Evolutionary conservation across 2,113 vertebrate genomes (phyloP), one percentile per base, ranked within the genome.

Genomic region (Sakesphorus luctuosus): DNA sequence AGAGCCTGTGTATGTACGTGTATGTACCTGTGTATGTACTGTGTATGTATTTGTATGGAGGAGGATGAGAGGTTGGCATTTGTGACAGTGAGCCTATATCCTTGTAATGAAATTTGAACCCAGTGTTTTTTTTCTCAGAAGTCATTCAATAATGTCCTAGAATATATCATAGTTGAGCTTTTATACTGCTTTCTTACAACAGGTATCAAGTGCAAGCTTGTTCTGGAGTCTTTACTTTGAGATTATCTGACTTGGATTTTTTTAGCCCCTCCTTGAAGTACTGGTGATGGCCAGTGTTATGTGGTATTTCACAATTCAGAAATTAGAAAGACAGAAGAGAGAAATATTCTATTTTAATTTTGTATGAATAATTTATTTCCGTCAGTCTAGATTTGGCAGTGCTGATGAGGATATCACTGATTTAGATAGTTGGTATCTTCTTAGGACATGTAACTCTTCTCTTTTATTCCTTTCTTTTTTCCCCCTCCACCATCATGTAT

Each of bases 21-120:
- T n/a, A n/a, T n/a, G n/a, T n/a, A n/a, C 26, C 6, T 38, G 16
- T 2, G 0, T 33, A 3, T 1, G 1, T 44, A 15, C 1, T n/a
- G n/a, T n/a, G n/a, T n/a, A 3, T 0, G 1, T 36, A 6, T 50
- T 58, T 56, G 20, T 62, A 1, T 36, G 47, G 55, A 81, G n/a
- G 49, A 68, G 25, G 36, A 65, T 28, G 43, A 69, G 43, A 55
- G 26, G 24, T 23, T 36, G 28, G 18, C 63, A 71, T 10, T 52
- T 33, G 36, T 84, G 35, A 25, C 13, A 18, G 76, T 56, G 35
- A 43, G 4, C 3, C 72, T 80, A 11, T 47, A 16, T 79, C 13
- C 53, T 14, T 31, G 5, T 24, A 74, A 58, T 49, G 25, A 52
- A 50, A 46, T 35, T 20, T 46, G 33, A 62, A 33, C 5, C 9